Evolutionary conservation across 2,113 vertebrate genomes (phyloP), one percentile per base, ranked within the genome.

Genomic region (Hymenochirus boettgeri): DNA sequence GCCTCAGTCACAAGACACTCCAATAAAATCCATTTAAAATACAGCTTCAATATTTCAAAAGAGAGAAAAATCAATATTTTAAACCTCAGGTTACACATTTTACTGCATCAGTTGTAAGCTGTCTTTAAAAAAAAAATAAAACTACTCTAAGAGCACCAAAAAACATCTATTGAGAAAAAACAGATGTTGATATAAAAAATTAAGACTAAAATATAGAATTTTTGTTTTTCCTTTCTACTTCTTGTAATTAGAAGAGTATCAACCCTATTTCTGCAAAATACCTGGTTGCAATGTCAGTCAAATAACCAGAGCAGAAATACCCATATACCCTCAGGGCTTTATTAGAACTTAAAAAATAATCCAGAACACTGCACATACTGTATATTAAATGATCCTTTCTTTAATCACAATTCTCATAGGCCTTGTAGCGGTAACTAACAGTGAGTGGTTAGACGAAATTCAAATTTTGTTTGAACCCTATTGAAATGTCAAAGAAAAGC

Each of bases 51-150:
- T 89, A 86, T 88, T 85, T 60, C 54, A 70, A 50, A 70, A 62
- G 73, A 64, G 73, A 62, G 74, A 80, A 86, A 85, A 85, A 89
- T 90, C 86, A 87, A 86, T 90, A 85, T 89, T 88, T 87, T 82
- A 88, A 88, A 86, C 81, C 87, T 83, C 81, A 87, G 79, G 83
- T 86, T 85, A 85, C 82, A 80, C 82, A 81, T 83, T 85, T 87
- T 85, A 85, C 82, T 82, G 83, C 81, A 76, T 84, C 74, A 75
- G 83, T 61, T 57, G 79, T 80, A 81, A 77, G 82, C 75, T 83
- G 79, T 82, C 76, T 82, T 82, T 82, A 61, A 77, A 42, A 88
- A 85, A 85, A 82, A 80, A 87, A 86, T 86, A 86, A 83, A 78
- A n/a, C n/a, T n/a, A n/a, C n/a, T n/a, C 73, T 85, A 89, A 89